phyloP scores from a whole-genome alignment of 2,797 vertebrate genomes.

The Nannoperca obscura region DNA sequence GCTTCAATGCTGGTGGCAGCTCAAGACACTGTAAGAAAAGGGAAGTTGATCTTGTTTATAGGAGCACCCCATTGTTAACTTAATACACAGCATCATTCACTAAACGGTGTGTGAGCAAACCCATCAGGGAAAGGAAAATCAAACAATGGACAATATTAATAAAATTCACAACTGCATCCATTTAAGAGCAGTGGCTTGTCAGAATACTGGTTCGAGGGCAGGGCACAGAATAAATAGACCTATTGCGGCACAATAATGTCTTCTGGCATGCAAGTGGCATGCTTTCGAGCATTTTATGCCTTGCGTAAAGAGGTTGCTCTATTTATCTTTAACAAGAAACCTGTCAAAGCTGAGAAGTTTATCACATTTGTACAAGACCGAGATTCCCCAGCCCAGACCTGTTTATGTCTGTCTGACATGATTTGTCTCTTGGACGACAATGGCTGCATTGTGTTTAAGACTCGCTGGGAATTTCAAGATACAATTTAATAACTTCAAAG shows the following conservation, averaged over 20 bases:
- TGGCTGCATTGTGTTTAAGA: not conserved
- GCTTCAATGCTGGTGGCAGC: constrained; percentile 4
- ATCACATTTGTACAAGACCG: constrained; percentile 12
- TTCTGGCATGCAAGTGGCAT: not conserved
- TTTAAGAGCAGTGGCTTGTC: constrained; percentile 12
- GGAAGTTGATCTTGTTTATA: constrained; percentile 14
- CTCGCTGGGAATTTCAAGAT: constrained; percentile 3
- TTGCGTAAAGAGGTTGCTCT: constrained; percentile 6
- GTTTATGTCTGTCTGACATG: constrained; percentile 10
- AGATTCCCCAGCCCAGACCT: not conserved
- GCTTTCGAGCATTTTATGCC: constrained; percentile 21
- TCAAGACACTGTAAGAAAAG: not conserved
- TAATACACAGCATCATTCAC: not conserved
- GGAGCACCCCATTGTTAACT: constrained; percentile 15
- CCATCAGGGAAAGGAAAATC: constrained; percentile 6
- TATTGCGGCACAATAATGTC: constrained; percentile 9
- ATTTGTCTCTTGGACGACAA: constrained; percentile 22
- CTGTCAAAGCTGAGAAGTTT: constrained; percentile 7
- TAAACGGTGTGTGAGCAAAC: constrained; percentile 15
- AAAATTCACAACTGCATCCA: constrained; percentile 28
- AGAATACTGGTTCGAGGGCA: not conserved
- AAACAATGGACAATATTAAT: constrained; percentile 10
- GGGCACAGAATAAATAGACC: not conserved
- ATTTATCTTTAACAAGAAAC: constrained; percentile 24
- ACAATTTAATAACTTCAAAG: constrained; percentile 1